Percentiles rank a stretch among this genome's conserved stretches.
Evolutionary conservation across 2,113 vertebrate genomes (phyloP).

Genomic region (Nothoprocta perdicaria): DNA sequence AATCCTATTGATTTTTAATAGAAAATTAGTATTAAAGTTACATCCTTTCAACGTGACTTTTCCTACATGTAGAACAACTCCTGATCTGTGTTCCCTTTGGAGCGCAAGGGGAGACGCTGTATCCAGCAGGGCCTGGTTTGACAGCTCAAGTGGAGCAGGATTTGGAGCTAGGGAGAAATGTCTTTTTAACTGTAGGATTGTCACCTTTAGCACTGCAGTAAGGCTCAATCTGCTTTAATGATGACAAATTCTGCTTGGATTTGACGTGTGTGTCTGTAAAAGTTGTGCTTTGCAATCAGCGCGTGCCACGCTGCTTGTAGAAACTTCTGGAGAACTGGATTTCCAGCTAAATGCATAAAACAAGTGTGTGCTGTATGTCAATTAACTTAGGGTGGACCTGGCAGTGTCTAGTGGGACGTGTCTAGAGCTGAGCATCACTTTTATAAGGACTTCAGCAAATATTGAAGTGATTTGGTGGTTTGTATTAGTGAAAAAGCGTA

Average conservation of each 20-base stretch:
- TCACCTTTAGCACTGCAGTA: not conserved
- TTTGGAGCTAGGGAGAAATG: not conserved
- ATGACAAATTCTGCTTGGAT: not conserved
- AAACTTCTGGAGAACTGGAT: slow-evolving; percentile 38
- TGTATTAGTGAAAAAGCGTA: not conserved
- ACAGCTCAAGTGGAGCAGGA: not conserved
- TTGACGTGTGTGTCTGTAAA: slow-evolving; percentile 22
- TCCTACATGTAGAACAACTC: not conserved
- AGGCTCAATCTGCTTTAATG: not conserved
- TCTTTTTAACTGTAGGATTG: not conserved
- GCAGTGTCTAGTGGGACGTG: slow-evolving; percentile 31
- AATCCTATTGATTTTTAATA: slow-evolving; percentile 61
- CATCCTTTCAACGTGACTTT: not conserved
- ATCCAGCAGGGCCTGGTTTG: not conserved
- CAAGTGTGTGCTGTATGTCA: slow-evolving; percentile 77
- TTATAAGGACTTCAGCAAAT: slow-evolving; percentile 54
- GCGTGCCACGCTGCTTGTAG: slow-evolving; percentile 51
- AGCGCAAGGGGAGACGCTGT: not conserved
- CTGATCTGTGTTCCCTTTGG: not conserved
- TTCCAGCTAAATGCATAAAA: slow-evolving; percentile 52
- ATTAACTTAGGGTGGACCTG: slow-evolving; percentile 64
- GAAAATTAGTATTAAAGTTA: slow-evolving; percentile 40
- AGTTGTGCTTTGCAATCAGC: slow-evolving; percentile 45
- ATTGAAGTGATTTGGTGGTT: slow-evolving; percentile 35
- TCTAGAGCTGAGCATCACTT: slow-evolving; percentile 21